A percentile compares a stretch with the other conserved stretches of the same genome.
Evolutionary conservation across 2,888 invertebrate genomes (phyloP).

Genomic region (Muschampia plurimacula): DNA sequence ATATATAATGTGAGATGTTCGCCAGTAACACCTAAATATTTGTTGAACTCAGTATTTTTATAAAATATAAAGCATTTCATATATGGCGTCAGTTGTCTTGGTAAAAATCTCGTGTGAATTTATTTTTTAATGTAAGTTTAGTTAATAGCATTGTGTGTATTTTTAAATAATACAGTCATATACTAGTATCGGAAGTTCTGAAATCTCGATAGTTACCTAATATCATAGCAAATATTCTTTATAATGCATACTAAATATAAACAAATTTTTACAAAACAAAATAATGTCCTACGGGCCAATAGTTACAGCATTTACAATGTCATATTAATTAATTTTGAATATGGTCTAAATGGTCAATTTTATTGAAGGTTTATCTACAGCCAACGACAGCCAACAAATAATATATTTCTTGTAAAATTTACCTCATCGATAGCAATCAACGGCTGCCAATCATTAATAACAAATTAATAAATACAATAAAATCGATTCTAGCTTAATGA

Average conservation of each 20-base stretch:
- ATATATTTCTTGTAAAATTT: not conserved
- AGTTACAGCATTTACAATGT: not conserved
- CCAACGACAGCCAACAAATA: slow-evolving; percentile 25
- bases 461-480: slow-evolving; percentile 68
- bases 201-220: not conserved
- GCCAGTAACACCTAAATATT: too few relatives aligned
- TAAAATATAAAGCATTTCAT: not conserved
- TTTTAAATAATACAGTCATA: not conserved
- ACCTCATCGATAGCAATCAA: slow-evolving; percentile 31
- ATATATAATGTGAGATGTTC: too few relatives aligned
- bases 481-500: slow-evolving; percentile 80
- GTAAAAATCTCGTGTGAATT: not conserved
- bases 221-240: not conserved
- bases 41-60: too few relatives aligned
- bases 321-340: not conserved
- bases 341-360: slow-evolving; percentile 2
- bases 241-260: not conserved
- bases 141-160: not conserved
- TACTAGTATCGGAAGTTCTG: not conserved
- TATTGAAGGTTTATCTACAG: slow-evolving; percentile 4
- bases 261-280: not conserved
- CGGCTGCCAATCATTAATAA: slow-evolving; percentile 51
- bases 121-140: not conserved
- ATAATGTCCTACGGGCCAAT: not conserved
- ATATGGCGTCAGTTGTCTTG: not conserved